These are phyloP conservation scores for Odocoileus hemionus DNA, from an alignment of 2,113 vertebrate species.

Conservation along the genomic window DNA sequence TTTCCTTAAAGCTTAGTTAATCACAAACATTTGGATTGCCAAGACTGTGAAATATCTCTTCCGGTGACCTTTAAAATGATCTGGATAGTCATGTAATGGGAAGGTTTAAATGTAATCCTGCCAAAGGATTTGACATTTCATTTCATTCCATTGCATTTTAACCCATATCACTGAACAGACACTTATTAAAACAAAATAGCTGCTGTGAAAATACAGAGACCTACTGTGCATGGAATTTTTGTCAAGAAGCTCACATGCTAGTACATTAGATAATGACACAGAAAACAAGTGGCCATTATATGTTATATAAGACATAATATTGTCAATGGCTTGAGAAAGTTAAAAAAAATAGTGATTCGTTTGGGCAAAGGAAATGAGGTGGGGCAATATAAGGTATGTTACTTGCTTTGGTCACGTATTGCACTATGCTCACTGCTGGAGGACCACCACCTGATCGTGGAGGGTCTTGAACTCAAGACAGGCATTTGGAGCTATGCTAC, in stretches of 20 bases:
- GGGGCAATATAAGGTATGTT: not conserved
- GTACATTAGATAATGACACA: not conserved
- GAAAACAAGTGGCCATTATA: not conserved
- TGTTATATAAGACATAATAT: not conserved
- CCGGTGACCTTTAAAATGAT: slow-evolving; percentile 52
- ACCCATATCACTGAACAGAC: slow-evolving; percentile 10
- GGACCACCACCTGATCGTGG: not conserved
- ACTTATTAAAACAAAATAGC: not conserved
- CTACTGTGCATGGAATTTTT: not conserved
- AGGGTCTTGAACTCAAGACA: not conserved
- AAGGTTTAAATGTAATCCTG: slow-evolving; percentile 27
- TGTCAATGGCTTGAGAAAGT: not conserved
- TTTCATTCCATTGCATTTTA: slow-evolving; percentile 38
- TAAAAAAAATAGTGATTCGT: not conserved
- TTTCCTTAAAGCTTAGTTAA: slow-evolving; percentile 23
- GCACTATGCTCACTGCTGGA: not conserved
- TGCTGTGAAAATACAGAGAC: not conserved
- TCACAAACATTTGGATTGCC: not conserved
- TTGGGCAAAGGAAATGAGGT: not conserved
- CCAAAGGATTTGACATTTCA: slow-evolving; percentile 42
- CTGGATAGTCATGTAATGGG: slow-evolving; percentile 18
- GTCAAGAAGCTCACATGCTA: not conserved
- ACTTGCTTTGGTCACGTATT: not conserved
- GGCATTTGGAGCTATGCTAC: not conserved
- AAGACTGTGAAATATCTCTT: slow-evolving; percentile 38